These are phyloP conservation scores for Ramphastos sulfuratus DNA, from an alignment of 2,113 vertebrate genomes.

Conservation along the genomic window DNA sequence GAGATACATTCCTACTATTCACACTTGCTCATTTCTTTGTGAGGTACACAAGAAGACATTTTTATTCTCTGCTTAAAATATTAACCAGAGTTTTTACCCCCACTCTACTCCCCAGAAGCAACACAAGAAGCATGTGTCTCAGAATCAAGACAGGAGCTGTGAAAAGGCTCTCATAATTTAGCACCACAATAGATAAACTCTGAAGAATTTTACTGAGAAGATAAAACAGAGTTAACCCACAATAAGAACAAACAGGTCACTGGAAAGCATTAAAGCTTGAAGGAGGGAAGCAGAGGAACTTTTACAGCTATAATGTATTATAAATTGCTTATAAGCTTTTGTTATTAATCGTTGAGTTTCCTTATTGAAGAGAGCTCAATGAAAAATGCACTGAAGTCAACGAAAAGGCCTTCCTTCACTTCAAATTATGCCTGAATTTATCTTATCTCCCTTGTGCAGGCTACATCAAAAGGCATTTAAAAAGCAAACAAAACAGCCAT, in stretches of 20 bases:
- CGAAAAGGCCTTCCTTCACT: background rate
- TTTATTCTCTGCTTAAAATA: background rate
- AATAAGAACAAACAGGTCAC: background rate
- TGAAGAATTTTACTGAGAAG: background rate
- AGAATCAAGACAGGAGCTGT: background rate
- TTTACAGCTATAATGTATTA: background rate
- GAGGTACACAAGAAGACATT: background rate
- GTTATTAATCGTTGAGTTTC: background rate
- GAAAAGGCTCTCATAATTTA: background rate
- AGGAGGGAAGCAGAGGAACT: background rate
- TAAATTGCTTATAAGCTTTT: background rate
- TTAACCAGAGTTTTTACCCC: background rate
- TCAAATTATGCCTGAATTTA: background rate
- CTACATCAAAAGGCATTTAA: background rate
- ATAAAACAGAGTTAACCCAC: background rate
- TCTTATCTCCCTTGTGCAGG: background rate
- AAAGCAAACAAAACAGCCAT: background rate
- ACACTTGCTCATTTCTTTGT: background rate
- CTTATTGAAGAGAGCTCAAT: background rate
- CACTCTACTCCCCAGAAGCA: background rate
- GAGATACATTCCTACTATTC: background rate
- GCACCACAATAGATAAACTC: background rate
- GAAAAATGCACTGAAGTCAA: background rate
- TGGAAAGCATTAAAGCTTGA: background rate
- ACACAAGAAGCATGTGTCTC: background rate